These are phyloP conservation scores for Epistrophella euchroma DNA, from an alignment of 2,888 invertebrate genomes.

Conservation along the genomic window DNA sequence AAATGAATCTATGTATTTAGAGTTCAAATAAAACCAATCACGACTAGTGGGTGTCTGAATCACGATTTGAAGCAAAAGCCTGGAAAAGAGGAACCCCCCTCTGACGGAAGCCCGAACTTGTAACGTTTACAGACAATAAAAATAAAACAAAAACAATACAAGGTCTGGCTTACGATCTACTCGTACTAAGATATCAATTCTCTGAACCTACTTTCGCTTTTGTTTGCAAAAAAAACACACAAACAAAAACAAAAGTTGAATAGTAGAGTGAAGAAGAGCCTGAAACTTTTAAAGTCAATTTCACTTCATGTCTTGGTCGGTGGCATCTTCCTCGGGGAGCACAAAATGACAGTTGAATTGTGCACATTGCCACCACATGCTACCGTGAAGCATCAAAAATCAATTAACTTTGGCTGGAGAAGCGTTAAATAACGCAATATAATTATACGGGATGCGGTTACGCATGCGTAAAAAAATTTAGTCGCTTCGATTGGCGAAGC, in stretches of 20 bases:
- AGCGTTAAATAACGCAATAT: constrained; percentile 66
- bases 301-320: constrained; percentile 60
- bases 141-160: constrained; percentile 24
- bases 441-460: constrained; percentile 66
- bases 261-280: constrained; percentile 39
- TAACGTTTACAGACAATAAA: not conserved
- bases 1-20: not conserved
- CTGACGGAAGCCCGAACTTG: constrained; percentile 47
- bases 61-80: constrained; percentile 30
- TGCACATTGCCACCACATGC: constrained; percentile 42
- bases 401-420: constrained; percentile 69
- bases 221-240: constrained; percentile 29
- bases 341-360: constrained; percentile 36
- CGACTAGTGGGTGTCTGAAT: constrained; percentile 60
- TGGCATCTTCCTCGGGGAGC: constrained; percentile 62
- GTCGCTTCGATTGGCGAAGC: constrained; percentile 31
- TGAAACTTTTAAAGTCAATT: constrained; percentile 56
- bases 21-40: constrained; percentile 33
- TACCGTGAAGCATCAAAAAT: constrained; percentile 55
- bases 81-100: constrained; percentile 18
- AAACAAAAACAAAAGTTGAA: constrained; percentile 2
- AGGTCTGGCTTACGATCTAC: constrained; percentile 8
- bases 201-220: constrained; percentile 74
- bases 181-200: not conserved
- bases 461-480: constrained; percentile 66